These are phyloP conservation scores for Hapalemur alaotrensis DNA, from an alignment of 2,797 vertebrate species.

Conservation along the genomic window DNA sequence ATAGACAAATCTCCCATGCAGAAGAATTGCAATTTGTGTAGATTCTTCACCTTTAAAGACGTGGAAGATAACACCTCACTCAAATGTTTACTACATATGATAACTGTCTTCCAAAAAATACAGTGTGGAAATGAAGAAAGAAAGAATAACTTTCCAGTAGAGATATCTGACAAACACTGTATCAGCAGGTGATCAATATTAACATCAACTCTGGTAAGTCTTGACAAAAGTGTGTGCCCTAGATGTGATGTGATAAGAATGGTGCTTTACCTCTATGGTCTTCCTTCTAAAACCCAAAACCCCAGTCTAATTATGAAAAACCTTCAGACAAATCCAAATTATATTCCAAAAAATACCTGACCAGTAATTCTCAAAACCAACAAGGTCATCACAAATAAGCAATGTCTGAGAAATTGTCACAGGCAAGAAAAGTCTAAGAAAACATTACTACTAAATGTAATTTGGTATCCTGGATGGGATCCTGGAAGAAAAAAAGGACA, in stretches of 20 bases:
- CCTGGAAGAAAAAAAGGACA: not conserved
- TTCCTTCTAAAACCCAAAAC: not conserved
- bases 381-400: not conserved
- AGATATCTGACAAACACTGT: not conserved
- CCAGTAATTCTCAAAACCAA: not conserved
- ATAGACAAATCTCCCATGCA: not conserved
- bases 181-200: not conserved
- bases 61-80: not conserved
- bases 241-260: not conserved
- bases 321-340: not conserved
- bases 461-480: not conserved
- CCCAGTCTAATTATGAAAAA: not conserved
- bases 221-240: not conserved
- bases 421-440: not conserved
- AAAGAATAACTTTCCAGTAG: not conserved
- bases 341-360: not conserved
- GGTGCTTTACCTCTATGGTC: not conserved
- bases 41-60: not conserved
- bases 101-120: not conserved
- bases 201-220: not conserved
- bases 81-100: not conserved
- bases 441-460: not conserved
- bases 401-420: not conserved
- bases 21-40: not conserved
- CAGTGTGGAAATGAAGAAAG: not conserved